These are phyloP conservation scores for Bradynema listronoti DNA, from an alignment of 1,140 invertebrate genomes.

Conservation along the genomic window DNA sequence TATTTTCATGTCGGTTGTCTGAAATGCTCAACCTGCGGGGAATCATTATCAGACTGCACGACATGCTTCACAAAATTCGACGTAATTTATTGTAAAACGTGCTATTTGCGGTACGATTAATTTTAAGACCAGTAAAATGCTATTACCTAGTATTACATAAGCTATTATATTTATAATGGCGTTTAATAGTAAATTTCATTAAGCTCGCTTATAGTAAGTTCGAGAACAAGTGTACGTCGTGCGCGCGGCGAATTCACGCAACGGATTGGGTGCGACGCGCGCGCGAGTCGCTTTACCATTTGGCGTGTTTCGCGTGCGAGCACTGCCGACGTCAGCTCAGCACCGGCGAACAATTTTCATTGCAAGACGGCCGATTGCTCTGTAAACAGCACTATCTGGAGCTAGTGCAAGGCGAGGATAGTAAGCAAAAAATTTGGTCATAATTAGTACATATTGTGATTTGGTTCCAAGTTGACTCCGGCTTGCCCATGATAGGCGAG, in stretches of 20 bases:
- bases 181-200: neutral
- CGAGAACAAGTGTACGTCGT: slow-evolving; percentile 90
- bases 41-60: neutral
- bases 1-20: slow-evolving; percentile 11
- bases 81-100: slow-evolving; percentile 13
- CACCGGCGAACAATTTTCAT: slow-evolving; percentile 92
- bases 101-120: slow-evolving; percentile 23
- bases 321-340: slow-evolving; percentile 89
- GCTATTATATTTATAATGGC: neutral
- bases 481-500: too few species aligned
- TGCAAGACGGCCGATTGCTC: slow-evolving; percentile 80
- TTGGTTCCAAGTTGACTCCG: too few species aligned
- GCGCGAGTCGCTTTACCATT: slow-evolving; percentile 84
- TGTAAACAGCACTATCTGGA: slow-evolving; percentile 94
- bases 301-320: slow-evolving; percentile 92
- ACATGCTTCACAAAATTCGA: slow-evolving; percentile 16
- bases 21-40: slow-evolving; percentile 9
- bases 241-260: slow-evolving; percentile 78
- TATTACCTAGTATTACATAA: neutral
- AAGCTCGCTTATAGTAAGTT: slow-evolving; percentile 69
- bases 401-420: slow-evolving; percentile 69
- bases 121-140: neutral
- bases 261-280: slow-evolving; percentile 94
- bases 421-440: too few species aligned
- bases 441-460: too few species aligned